phyloP scores from a whole-genome alignment of 2,888 invertebrate genomes.

The Harmothoe impar region DNA sequence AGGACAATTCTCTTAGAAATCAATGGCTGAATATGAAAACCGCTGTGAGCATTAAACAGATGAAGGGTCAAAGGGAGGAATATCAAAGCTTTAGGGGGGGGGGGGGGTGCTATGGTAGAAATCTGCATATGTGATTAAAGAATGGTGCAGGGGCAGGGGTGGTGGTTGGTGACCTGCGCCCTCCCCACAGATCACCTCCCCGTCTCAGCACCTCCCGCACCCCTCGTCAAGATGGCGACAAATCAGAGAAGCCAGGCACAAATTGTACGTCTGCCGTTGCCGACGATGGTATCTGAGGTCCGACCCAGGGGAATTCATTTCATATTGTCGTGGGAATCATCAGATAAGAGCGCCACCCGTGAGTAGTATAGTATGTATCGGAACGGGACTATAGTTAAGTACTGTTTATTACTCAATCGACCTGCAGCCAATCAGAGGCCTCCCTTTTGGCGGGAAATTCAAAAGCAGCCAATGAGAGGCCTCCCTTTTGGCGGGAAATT shows the following conservation, averaged over 20 bases:
- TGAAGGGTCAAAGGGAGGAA: not conserved
- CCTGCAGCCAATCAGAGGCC: too few species aligned
- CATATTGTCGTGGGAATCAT: constrained; percentile 45
- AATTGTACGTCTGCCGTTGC: constrained; percentile 15
- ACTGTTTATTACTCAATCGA: too few species aligned
- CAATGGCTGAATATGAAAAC: not conserved
- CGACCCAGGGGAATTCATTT: not conserved
- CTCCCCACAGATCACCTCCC: not conserved
- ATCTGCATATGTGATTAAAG: constrained; percentile 29
- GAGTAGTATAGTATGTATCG: too few species aligned
- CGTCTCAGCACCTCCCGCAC: not conserved
- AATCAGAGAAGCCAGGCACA: not conserved
- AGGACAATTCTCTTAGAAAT: too few species aligned
- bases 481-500: too few species aligned
- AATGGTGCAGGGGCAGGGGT: not conserved
- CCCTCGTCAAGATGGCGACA: constrained; percentile 37
- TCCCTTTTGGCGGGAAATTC: too few species aligned
- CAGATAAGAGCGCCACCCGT: constrained; percentile 8
- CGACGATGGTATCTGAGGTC: not conserved
- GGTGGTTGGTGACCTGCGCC: not conserved
- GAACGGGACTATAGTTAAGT: too few species aligned
- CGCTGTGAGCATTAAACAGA: not conserved
- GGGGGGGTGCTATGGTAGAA: not conserved
- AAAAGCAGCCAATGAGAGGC: too few species aligned
- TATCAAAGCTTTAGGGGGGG: not conserved